A percentile compares a stretch with the other conserved stretches of the same genome.
Conservation (phyloP, 2,888 invertebrate species). For the Anagyrus pseudococci region DNA sequence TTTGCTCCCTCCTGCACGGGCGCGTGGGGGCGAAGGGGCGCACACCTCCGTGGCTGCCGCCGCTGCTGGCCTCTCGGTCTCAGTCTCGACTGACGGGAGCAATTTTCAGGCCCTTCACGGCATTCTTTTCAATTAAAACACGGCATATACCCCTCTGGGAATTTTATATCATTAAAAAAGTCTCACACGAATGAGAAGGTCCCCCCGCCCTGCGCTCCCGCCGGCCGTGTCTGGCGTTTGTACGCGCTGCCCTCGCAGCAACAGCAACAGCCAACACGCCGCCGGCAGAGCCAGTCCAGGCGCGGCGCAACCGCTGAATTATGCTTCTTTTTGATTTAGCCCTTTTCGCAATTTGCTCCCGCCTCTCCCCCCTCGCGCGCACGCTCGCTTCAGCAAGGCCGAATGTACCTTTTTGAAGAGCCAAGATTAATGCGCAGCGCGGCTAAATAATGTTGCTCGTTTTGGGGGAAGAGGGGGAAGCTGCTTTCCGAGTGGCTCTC, state of each 20-base stretch:
- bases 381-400: neutral
- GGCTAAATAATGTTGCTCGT: conserved; percentile 17
- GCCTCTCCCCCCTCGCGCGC: too few species aligned
- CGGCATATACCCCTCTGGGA: neutral
- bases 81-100: conserved; percentile 15
- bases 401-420: conserved; percentile 3
- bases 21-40: too few species aligned
- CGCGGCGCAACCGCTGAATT: too few species aligned
- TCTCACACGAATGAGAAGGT: too few species aligned
- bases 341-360: too few species aligned
- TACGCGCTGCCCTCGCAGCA: too few species aligned
- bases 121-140: conserved; percentile 31
- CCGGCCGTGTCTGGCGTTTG: too few species aligned
- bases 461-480: conserved; percentile 3
- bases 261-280: neutral
- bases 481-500: neutral
- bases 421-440: conserved; percentile 12
- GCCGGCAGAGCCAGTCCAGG: too few species aligned
- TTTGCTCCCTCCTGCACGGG: too few species aligned
- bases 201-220: neutral
- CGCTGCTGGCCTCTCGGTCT: too few species aligned
- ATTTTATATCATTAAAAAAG: too few species aligned
- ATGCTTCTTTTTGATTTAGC: too few species aligned
- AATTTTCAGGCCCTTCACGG: conserved; percentile 17
- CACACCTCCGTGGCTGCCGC: conserved; percentile 24